These are phyloP conservation scores for Sceliomorpha sp. DNA, from an alignment of 2,888 invertebrate genomes.

Conservation along the genomic window DNA sequence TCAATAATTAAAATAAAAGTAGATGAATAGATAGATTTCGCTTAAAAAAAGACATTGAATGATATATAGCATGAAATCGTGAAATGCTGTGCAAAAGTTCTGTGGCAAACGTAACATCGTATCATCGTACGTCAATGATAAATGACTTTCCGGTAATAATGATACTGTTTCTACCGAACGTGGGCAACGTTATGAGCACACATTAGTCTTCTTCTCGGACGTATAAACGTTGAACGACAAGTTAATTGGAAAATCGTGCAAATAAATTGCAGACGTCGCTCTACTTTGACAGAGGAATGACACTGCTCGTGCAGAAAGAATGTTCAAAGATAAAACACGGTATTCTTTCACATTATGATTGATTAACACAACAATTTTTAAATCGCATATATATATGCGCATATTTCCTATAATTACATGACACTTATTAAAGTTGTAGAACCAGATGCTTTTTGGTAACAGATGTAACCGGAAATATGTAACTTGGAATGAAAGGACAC, in stretches of 20 bases:
- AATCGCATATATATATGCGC: too few species aligned
- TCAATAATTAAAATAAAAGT: too few species aligned
- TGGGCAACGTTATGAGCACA: conserved; percentile 9
- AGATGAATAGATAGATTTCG: too few species aligned
- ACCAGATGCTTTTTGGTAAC: too few species aligned
- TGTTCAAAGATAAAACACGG: neutral
- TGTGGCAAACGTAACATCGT: neutral
- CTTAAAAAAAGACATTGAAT: too few species aligned
- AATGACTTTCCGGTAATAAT: conserved; percentile 11
- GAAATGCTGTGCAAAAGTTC: too few species aligned
- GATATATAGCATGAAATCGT: too few species aligned
- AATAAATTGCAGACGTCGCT: conserved; percentile 60
- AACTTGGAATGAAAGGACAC: neutral
- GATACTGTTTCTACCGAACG: conserved; percentile 1
- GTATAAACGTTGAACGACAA: conserved; percentile 55
- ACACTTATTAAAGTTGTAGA: too few species aligned
- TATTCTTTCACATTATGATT: too few species aligned
- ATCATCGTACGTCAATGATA: conserved; percentile 4
- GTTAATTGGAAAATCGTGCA: conserved; percentile 76
- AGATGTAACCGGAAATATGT: too few species aligned
- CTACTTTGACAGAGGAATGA: conserved; percentile 15
- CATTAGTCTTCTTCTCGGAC: conserved; percentile 9
- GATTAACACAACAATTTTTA: too few species aligned
- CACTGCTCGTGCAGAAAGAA: neutral
- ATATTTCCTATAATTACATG: too few species aligned